Conservation (phyloP, 2,113 vertebrate species). For the Sciurus niger region DNA sequence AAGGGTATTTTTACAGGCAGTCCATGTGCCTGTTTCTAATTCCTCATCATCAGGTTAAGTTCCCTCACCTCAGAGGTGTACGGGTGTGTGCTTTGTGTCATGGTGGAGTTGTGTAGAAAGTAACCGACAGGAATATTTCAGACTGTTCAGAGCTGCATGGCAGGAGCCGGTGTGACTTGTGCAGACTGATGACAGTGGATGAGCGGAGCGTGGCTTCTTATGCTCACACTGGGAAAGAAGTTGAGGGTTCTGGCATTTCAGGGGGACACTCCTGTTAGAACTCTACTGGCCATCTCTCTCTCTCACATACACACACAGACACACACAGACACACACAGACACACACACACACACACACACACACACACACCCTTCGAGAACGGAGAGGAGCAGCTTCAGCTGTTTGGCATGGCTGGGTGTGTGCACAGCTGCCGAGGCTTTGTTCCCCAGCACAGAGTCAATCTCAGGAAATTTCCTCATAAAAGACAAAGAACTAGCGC, state of each 20-base stretch:
- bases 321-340: slow-evolving; percentile 76
- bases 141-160: slow-evolving; percentile 53
- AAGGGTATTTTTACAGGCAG: slow-evolving; percentile 65
- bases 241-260: slow-evolving; percentile 55
- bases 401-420: slow-evolving; percentile 75
- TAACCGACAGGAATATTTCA: slow-evolving; percentile 80
- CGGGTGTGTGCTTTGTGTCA: slow-evolving; percentile 68
- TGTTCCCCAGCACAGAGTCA: slow-evolving; percentile 79
- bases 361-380: slow-evolving; percentile 35
- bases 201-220: slow-evolving; percentile 58
- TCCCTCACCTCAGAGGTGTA: slow-evolving; percentile 78
- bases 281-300: slow-evolving; percentile 62
- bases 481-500: slow-evolving; percentile 82
- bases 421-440: slow-evolving; percentile 79
- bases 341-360: slow-evolving; percentile 75
- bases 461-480: slow-evolving; percentile 78
- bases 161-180: slow-evolving; percentile 62
- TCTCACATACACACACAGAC: slow-evolving; percentile 76
- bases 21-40: slow-evolving; percentile 79
- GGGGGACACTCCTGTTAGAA: slow-evolving; percentile 63
- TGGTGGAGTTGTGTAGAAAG: slow-evolving; percentile 81
- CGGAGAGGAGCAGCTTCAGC: slow-evolving; percentile 51
- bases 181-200: neutral
- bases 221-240: neutral
- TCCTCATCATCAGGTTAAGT: slow-evolving; percentile 78